phyloP scores from a whole-genome alignment of 2,888 invertebrate genomes.

The Hybos culiciformis region DNA sequence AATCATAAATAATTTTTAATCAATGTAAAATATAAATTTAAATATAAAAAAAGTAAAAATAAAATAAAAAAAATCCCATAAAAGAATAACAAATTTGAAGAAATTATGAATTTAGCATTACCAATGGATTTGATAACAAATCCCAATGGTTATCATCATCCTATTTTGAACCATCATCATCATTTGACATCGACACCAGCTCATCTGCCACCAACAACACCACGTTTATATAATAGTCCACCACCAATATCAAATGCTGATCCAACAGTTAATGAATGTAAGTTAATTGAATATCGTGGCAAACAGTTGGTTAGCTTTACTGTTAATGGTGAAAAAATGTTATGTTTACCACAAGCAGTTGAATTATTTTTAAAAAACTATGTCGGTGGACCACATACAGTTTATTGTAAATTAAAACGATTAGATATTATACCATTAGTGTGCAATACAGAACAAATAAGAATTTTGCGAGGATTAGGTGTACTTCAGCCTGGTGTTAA shows the following conservation, averaged over 20 bases:
- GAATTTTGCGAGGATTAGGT: slow-evolving; percentile 92
- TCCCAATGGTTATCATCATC: slow-evolving; percentile 49
- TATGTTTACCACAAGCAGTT: slow-evolving; percentile 97
- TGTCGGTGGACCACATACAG: slow-evolving; percentile 97
- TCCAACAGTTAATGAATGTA: slow-evolving; percentile 91
- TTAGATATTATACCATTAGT: slow-evolving; percentile 97
- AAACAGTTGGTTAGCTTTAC: slow-evolving; percentile 97
- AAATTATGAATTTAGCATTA: slow-evolving; percentile 64
- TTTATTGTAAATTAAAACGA: slow-evolving; percentile 97
- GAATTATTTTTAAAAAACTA: slow-evolving; percentile 97
- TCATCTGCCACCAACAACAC: slow-evolving; percentile 38
- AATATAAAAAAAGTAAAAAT: too few species aligned
- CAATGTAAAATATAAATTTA: too few species aligned
- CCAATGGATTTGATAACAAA: slow-evolving; percentile 75
- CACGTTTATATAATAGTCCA: slow-evolving; percentile 76
- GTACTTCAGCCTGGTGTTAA: slow-evolving; percentile 99
- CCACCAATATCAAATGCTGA: slow-evolving; percentile 86
- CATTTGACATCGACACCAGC: slow-evolving; percentile 22
- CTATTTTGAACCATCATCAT: slow-evolving; percentile 46
- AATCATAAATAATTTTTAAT: too few species aligned
- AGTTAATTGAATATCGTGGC: slow-evolving; percentile 90
- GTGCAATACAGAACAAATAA: slow-evolving; percentile 99
- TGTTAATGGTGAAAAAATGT: slow-evolving; percentile 90
- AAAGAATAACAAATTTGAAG: too few species aligned
- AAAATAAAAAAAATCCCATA: too few species aligned